A percentile compares a stretch with the other conserved stretches of the same genome.
Conservation (phyloP, 2,888 invertebrate species). For the Amphipyra tragopoginis region DNA sequence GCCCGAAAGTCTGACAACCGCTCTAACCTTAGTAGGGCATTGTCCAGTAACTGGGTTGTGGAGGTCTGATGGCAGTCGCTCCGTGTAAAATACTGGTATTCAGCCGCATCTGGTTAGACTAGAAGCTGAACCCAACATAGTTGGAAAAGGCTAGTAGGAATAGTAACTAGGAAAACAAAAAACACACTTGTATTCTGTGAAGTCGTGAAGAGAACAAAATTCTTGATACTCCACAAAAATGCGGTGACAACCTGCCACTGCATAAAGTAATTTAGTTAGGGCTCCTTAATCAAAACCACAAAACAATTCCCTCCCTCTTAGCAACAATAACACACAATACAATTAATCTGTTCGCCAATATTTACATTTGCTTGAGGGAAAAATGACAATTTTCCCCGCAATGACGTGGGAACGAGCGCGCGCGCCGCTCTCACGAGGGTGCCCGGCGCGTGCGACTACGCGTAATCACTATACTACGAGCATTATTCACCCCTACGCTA, state of each 20-base stretch:
- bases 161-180: no score
- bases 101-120: no score
- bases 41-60: no score
- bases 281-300: slow-evolving; percentile 13
- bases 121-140: no score
- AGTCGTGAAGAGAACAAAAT: no score
- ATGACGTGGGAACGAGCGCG: slow-evolving; percentile 74
- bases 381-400: slow-evolving; percentile 53
- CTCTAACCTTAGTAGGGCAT: no score
- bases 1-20: no score
- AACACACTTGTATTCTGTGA: no score
- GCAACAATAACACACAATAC: slow-evolving; percentile 19
- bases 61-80: no score
- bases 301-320: slow-evolving; percentile 15
- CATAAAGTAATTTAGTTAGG: not conserved
- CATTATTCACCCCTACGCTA: slow-evolving; percentile 50
- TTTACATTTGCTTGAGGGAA: slow-evolving; percentile 47
- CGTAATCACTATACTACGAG: slow-evolving; percentile 56
- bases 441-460: slow-evolving; percentile 66
- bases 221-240: no score
- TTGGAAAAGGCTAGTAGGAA: no score
- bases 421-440: slow-evolving; percentile 74
- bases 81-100: no score
- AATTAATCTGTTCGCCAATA: slow-evolving; percentile 48
- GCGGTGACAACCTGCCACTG: not conserved